A percentile compares a stretch with the other conserved stretches of the same genome.
These are phyloP conservation scores for Podiceps cristatus DNA, from an alignment of 2,113 vertebrate species.

Conservation along the genomic window DNA sequence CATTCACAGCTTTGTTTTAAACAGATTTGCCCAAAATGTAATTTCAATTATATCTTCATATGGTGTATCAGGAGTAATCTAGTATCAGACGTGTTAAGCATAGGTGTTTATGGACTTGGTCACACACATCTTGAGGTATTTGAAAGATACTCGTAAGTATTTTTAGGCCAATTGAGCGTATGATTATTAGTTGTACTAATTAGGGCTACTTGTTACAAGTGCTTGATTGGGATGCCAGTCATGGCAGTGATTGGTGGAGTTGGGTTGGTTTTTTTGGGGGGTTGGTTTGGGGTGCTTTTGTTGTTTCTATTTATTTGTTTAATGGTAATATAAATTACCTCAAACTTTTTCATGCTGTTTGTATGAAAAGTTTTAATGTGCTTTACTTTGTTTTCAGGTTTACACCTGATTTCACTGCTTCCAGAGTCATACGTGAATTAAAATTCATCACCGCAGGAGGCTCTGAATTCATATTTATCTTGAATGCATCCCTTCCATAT, in stretches of 20 bases:
- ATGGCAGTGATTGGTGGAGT: neutral
- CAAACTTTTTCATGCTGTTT: neutral
- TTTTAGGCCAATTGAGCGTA: neutral
- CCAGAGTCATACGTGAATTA: conserved; percentile 94
- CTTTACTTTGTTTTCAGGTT: conserved; percentile 82
- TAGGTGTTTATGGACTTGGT: neutral
- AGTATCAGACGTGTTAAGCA: neutral
- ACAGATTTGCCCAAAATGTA: neutral
- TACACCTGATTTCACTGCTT: conserved; percentile 98
- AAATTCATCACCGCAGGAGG: conserved; percentile 90
- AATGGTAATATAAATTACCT: neutral
- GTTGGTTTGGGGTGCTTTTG: neutral
- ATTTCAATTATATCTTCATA: neutral
- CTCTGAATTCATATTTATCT: conserved; percentile 91
- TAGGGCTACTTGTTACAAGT: neutral
- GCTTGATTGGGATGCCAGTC: neutral
- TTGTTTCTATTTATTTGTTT: neutral
- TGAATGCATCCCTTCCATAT: conserved; percentile 97
- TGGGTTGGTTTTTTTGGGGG: neutral
- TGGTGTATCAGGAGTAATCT: neutral
- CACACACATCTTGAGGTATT: neutral
- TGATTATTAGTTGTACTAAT: neutral
- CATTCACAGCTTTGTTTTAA: neutral
- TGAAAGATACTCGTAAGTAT: neutral
- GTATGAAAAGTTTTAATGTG: neutral